Percentiles rank a stretch among this genome's conserved stretches.
These are phyloP conservation scores for Strix aluco DNA, from an alignment of 2,113 vertebrate species.

Conservation along the genomic window DNA sequence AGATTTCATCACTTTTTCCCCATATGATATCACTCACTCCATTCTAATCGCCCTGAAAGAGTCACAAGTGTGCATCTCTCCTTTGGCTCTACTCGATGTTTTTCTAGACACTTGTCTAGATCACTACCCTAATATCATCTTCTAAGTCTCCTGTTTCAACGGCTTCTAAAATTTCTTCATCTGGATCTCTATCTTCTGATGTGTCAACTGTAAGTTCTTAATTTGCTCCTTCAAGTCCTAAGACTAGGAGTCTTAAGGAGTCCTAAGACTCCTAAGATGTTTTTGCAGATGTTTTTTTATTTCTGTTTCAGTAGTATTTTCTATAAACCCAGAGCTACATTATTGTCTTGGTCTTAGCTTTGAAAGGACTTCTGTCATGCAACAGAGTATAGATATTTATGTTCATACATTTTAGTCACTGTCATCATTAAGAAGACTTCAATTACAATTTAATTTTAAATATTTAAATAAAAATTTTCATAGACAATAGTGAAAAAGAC, in stretches of 20 bases:
- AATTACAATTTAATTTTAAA: not conserved
- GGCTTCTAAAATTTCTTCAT: not conserved
- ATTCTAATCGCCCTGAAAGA: not conserved
- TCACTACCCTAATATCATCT: not conserved
- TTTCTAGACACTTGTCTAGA: not conserved
- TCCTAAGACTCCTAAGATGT: not conserved
- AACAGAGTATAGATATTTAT: not conserved
- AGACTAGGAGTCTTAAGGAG: too few species aligned
- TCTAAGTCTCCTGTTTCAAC: not conserved
- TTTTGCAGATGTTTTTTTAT: not conserved
- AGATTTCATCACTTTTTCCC: not conserved
- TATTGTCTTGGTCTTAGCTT: not conserved
- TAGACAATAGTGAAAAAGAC: not conserved
- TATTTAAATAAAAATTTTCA: not conserved
- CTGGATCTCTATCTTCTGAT: not conserved
- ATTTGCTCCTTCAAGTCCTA: not conserved
- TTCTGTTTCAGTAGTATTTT: not conserved
- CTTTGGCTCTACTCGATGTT: not conserved
- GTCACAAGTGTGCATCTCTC: not conserved
- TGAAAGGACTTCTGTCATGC: not conserved
- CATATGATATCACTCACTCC: not conserved
- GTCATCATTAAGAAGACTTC: not conserved
- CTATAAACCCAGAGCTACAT: not conserved
- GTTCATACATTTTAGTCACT: not conserved
- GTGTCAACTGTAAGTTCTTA: fast-evolving